phyloP scores from a whole-genome alignment of 2,888 invertebrate genomes.

The Sylvicola fuscatus region DNA sequence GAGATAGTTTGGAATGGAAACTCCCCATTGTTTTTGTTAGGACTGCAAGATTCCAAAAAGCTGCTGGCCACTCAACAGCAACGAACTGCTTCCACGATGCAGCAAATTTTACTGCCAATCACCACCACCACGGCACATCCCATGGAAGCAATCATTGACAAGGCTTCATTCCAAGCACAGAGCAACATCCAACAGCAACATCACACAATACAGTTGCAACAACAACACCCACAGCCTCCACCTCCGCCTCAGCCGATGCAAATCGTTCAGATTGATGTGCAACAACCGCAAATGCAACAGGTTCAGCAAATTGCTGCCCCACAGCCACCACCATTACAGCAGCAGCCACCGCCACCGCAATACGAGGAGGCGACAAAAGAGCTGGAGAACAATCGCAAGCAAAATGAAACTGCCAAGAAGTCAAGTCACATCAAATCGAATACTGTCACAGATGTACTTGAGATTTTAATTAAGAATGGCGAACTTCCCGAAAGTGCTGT shows the following conservation, averaged over 20 bases:
- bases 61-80: constrained; percentile 30
- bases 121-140: constrained; percentile 11
- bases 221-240: constrained; percentile 11
- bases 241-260: constrained; percentile 16
- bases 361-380: constrained; percentile 51
- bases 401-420: constrained; percentile 1
- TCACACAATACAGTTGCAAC: constrained; percentile 13
- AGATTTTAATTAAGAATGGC: constrained; percentile 83
- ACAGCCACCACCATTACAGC: constrained; percentile 4
- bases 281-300: constrained; percentile 14
- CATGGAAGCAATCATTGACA: constrained; percentile 10
- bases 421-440: constrained; percentile 19
- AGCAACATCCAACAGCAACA: constrained; percentile 4
- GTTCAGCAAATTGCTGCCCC: constrained; percentile 10
- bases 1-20: constrained; percentile 44
- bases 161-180: constrained; percentile 5
- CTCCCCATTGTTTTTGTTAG: constrained; percentile 31
- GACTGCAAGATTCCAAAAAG: constrained; percentile 24
- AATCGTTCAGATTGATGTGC: constrained; percentile 12
- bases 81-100: constrained; percentile 31
- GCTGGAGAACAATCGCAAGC: constrained; percentile 18
- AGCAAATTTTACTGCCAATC: constrained; percentile 23
- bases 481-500: constrained; percentile 76
- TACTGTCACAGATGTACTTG: constrained; percentile 52
- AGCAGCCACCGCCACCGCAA: constrained; percentile 34